Evolutionary conservation across 35 echinoderm and acorn worm genomes (phyloP), one percentile per base, ranked within the genome.

Genomic region (Antedon bifida): DNA sequence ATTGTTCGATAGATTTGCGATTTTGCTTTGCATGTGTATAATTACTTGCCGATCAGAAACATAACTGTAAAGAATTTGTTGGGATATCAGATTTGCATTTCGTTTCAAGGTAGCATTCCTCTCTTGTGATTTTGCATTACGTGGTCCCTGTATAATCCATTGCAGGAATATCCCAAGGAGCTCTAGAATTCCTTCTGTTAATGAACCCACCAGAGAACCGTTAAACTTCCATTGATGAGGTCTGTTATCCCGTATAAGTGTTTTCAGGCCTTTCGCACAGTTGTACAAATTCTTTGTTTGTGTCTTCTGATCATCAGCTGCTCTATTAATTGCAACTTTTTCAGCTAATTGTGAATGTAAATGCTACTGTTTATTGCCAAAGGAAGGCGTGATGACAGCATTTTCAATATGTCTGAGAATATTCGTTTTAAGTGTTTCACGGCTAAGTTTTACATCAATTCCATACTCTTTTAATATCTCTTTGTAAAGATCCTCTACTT

Each of bases 281-380:
- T 82, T 26, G 30, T 46, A 30, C 31, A 51, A 29, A 82, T 29
- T 14, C 8, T 29, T 31, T 46, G 80, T 30, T 29, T 29, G n/a
- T 26, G 46, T 51, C 29, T 33, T 39, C 34, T 81, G 79, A 81
- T 34, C 30, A 81, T 39, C 34, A 81, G 79, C 79, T 81, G 79
- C 79, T 36, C 1, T 1, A 81, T 81, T 81, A 29, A 81, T 81
- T 81, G 79, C 79, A 32, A 39, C 79, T 35, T 81, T 81, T 29
- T 16, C 30, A 36, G 79, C 36, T 29, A 36, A 34, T 16, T 14
- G 28, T 29, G 79, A 81, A 34, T 81, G 79, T 81, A 39, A 34
- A 21, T 81, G 79, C 14, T 30, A 81, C 39, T 34, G 79, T 39
- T 35, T 81, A 33, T 81, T 81, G 28, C 79, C 79, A 81, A 36